A percentile compares a stretch with the other conserved stretches of the same genome.
These are phyloP conservation scores for Rhynchopsitta pachyrhyncha DNA, from an alignment of 2,113 vertebrate species.

Conservation along the genomic window DNA sequence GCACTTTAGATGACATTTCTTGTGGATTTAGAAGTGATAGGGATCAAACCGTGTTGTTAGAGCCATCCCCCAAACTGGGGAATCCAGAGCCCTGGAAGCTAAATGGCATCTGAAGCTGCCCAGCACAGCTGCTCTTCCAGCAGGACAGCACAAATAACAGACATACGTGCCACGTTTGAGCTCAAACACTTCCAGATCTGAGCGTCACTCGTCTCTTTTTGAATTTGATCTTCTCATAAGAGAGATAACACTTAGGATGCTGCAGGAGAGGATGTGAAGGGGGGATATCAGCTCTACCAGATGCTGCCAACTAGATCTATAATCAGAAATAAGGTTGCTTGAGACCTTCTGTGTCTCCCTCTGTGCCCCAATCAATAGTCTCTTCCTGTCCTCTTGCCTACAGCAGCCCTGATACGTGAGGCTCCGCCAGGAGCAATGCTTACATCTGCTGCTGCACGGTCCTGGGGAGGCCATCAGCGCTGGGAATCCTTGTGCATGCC, in stretches of 20 bases:
- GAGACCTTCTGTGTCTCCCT: neutral
- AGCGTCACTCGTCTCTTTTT: neutral
- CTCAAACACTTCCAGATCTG: neutral
- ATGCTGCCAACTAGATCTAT: neutral
- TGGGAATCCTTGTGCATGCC: fast-evolving
- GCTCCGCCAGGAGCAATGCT: neutral
- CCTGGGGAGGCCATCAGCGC: fast-evolving
- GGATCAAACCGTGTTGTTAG: neutral
- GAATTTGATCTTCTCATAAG: neutral
- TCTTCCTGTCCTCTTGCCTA: neutral
- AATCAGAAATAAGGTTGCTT: neutral
- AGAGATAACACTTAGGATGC: neutral
- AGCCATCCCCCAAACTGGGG: neutral
- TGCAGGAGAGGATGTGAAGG: neutral
- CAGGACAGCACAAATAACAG: neutral
- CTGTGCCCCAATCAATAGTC: neutral
- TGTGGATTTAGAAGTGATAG: constrained; percentile 3
- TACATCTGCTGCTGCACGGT: fast-evolving
- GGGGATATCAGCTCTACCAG: neutral
- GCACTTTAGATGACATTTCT: constrained; percentile 52
- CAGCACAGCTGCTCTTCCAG: neutral
- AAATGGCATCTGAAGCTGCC: neutral
- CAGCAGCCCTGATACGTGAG: neutral
- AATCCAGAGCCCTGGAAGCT: neutral
- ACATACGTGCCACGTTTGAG: fast-evolving